Percentiles rank a stretch among this genome's conserved stretches.
Evolutionary conservation across 2,113 vertebrate genomes (phyloP).

Genomic region (Gnathonemus echidnorhynchus): DNA sequence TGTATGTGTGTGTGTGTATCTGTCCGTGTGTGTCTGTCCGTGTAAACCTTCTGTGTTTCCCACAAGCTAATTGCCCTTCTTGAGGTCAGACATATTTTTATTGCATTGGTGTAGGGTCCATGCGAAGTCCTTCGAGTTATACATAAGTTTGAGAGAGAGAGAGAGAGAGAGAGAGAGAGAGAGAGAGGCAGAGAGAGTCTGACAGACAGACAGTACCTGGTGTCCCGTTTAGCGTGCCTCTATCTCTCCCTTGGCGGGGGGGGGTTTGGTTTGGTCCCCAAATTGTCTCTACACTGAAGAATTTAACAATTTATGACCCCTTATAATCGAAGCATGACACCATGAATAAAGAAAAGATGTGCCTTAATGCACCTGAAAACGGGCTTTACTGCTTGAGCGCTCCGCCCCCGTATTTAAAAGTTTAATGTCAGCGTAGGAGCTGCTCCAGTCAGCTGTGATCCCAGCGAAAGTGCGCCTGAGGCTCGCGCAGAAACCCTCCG

Average conservation of each 20-base stretch:
- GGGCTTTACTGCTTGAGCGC: constrained; percentile 7
- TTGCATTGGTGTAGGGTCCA: background rate
- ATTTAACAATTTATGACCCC: background rate
- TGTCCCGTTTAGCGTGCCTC: background rate
- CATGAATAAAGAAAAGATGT: background rate
- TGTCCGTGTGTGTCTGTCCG: background rate
- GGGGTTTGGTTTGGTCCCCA: too few relatives aligned
- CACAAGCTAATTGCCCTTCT: background rate
- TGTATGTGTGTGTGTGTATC: background rate
- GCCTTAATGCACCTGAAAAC: background rate
- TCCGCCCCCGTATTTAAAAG: constrained; percentile 63
- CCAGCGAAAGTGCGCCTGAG: constrained; percentile 42
- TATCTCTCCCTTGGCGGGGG: background rate
- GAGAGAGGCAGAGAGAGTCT: too few relatives aligned
- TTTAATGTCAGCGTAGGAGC: constrained; percentile 38
- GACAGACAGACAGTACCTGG: background rate
- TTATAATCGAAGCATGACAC: background rate
- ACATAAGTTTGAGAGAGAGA: too few relatives aligned
- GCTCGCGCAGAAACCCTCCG: constrained; percentile 19
- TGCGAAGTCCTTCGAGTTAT: background rate
- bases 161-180: too few relatives aligned
- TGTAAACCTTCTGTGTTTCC: background rate
- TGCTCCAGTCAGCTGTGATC: constrained; percentile 45
- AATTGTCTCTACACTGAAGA: too few relatives aligned
- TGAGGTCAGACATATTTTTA: background rate